Base-by-base conservation (phyloP, 2,888 invertebrate species). In the Apotomis betuletana region DNA sequence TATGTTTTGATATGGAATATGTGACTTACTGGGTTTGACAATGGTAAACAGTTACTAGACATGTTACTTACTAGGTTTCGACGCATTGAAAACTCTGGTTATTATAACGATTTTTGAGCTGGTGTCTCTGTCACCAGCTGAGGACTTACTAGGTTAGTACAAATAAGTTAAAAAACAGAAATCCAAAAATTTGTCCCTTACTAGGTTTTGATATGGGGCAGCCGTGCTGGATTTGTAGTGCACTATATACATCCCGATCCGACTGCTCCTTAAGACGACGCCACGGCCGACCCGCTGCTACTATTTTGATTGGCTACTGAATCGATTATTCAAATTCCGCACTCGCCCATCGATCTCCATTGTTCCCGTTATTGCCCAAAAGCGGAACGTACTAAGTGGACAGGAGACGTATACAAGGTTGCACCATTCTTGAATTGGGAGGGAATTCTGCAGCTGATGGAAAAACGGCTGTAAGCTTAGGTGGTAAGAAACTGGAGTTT, bases 311-410 rank as follows among this genome's bases (percentile, higher is more conserved):
- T 76, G 74, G 76, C 69, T 75, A 51, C 76, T 70, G 76, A 63
- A 75, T 76, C 72, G 74, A 68, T 76, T 76, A 75, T 76, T 75
- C 70, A 76, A 75, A 75, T 75, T 44, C 71, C 67, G 57, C 13
- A 41, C 46, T 69, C 69, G 64, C 54, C 69, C 63, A 36, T 36
- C 44, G 64, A 65, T 64, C 69, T 60, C 44, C 69, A 64, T 69
- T 69, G 64, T 69, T 61, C 10, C 55, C 54, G 54, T n/a, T 6
- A 2, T 9, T 46, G 6, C 13, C 5, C 12, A 36, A 41, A 15
- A 6, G n/a, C n/a, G 57, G 62, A 57, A 15, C 13, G 59, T 44
- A n/a, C 8, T 59, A 59, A 44, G 13, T 9, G n/a, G 12, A 8
- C 41, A 44, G 6, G n/a, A 44, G 15, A 3, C 13, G 3, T 8